Base-by-base conservation (phyloP, 2,888 invertebrate genomes). In the Pollenia labialis region DNA sequence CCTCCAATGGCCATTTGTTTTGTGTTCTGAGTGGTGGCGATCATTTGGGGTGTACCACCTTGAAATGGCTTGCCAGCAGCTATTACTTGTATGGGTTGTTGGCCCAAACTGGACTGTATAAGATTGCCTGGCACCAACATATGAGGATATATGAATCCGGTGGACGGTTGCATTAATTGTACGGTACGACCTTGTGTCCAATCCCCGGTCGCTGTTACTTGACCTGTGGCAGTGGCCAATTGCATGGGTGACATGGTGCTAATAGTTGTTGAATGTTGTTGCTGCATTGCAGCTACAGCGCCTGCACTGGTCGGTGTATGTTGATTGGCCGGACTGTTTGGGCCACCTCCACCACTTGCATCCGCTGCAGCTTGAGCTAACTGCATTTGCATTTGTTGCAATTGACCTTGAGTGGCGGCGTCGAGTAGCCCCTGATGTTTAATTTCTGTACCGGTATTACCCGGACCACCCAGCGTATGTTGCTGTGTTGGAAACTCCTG, bases 1-100 rank as follows among this genome's bases (percentile, higher is more conserved):
- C 91, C 92, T 0, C 92, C 91, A 32, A 96, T 92, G 1, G 87
- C 46, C 87, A 96, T 96, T 91, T 96, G 96, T 91, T 97, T 96
- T 56, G 92, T 89, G 82, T 96, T 96, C 91, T 96, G 96, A 0
- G 93, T 91, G 3, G 93, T 92, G 0, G 97, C 96, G 56, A 98
- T 94, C 97, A 98, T 97, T 91, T 97, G 97, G 0, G 97, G 97
- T 89, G 96, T 96, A 89, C 96, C 96, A 64, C 97, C 96, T 92
- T 97, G 97, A 92, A 97, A 97, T 4, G 97, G 96, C 91, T 98
- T 98, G 42, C 96, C 96, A 23, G 97, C 95, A 9, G 97, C 95
- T 88, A 97, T 97, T 14, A 89, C 89, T 85, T 89, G 84, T 56
- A 94, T 93, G 12, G 93, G 93, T 87, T 93, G 93, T 84, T 93